These are phyloP conservation scores for Nylanderia fulva DNA, from an alignment of 1,140 invertebrate species.

Conservation along the genomic window DNA sequence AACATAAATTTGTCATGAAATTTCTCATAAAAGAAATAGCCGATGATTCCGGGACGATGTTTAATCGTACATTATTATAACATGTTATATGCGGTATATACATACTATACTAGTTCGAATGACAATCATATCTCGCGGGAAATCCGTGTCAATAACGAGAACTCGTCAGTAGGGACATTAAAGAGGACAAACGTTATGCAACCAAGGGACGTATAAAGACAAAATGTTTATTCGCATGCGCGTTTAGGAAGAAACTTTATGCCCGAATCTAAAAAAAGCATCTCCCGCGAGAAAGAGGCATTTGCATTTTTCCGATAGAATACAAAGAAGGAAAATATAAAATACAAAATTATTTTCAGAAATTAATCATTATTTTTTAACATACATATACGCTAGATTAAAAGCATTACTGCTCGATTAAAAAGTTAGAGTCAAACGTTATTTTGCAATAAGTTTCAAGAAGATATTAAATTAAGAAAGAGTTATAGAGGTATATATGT, in stretches of 20 bases:
- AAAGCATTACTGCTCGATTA: not conserved
- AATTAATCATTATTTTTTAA: no score
- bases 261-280: not conserved
- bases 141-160: constrained; percentile 50
- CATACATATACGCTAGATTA: not conserved
- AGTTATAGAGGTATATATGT: not conserved
- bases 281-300: not conserved
- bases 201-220: constrained; percentile 17
- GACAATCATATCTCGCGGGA: constrained; percentile 30
- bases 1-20: not conserved
- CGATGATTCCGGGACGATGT: not conserved
- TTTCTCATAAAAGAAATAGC: not conserved
- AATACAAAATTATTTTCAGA: no score
- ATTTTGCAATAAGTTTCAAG: constrained; percentile 2
- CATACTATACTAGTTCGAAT: not conserved
- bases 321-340: not conserved
- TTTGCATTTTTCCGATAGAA: not conserved
- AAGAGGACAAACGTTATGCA: constrained; percentile 17
- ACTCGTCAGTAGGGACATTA: constrained; percentile 25
- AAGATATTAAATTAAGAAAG: constrained; percentile 11
- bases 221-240: constrained; percentile 1
- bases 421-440: not conserved
- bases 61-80: constrained; percentile 32
- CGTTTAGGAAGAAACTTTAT: constrained; percentile 8
- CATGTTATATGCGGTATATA: not conserved